A percentile compares a stretch with the other conserved stretches of the same genome.
Conservation (phyloP, 35 echinoderm and acorn worm genomes). For the Lytechinus variegatus region DNA sequence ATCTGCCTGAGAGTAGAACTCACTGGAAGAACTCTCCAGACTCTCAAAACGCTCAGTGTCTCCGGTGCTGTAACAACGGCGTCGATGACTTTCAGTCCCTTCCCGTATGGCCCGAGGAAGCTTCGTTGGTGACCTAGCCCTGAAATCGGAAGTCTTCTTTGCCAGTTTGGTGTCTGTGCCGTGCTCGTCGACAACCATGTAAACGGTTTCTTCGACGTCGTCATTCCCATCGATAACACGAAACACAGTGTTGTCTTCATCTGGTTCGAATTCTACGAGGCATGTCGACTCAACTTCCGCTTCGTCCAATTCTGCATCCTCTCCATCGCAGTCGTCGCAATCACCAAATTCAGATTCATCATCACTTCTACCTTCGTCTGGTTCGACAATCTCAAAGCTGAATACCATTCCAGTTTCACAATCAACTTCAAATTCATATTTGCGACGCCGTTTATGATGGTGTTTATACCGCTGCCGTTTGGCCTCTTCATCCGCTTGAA, state of each 20-base stretch:
- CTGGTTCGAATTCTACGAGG: background rate
- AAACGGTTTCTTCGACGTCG: background rate
- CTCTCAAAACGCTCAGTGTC: background rate
- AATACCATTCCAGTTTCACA: conserved; percentile 22
- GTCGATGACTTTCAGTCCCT: background rate
- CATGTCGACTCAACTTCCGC: background rate
- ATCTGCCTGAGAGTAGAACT: background rate
- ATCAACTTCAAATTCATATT: conserved; percentile 32
- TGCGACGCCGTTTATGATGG: background rate
- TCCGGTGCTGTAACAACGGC: conserved; percentile 21
- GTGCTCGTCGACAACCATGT: background rate
- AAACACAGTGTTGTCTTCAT: background rate
- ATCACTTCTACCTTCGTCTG: background rate
- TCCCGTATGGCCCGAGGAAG: background rate
- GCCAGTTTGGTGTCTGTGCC: background rate
- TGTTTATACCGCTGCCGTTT: background rate
- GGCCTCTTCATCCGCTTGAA: background rate
- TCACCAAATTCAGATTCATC: background rate
- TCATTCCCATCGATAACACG: conserved; percentile 1
- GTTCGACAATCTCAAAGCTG: background rate
- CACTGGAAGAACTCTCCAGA: background rate
- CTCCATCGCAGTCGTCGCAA: background rate
- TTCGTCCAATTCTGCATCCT: background rate
- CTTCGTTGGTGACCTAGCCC: conserved; percentile 41
- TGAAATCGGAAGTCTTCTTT: conserved; percentile 8